phyloP scores from a whole-genome alignment of 2,888 invertebrate species.

The Acrobasis repandana region DNA sequence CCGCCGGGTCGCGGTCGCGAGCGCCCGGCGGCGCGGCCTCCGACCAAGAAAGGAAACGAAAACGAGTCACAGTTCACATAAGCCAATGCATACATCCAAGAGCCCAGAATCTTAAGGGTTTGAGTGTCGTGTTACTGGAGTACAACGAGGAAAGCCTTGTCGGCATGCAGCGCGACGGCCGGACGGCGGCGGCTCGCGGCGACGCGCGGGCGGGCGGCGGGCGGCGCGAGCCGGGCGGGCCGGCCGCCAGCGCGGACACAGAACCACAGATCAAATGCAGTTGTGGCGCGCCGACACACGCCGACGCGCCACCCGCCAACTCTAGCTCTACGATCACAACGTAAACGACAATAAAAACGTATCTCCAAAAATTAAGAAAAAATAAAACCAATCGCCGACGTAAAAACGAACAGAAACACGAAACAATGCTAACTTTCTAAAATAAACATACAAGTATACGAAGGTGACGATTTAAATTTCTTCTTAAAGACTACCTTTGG shows the following conservation, averaged over 20 bases:
- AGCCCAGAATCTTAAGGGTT: slow-evolving; percentile 83
- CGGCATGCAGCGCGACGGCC: slow-evolving; percentile 78
- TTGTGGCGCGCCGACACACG: slow-evolving; percentile 66
- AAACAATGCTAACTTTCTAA: slow-evolving; percentile 78
- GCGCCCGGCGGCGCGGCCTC: slow-evolving; percentile 66
- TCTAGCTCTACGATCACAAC: slow-evolving; percentile 80
- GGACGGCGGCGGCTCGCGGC: slow-evolving; percentile 52
- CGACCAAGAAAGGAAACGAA: slow-evolving; percentile 83
- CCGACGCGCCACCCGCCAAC: slow-evolving; percentile 75
- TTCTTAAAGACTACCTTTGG: slow-evolving; percentile 86
- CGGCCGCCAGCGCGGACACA: slow-evolving; percentile 71
- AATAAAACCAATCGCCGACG: slow-evolving; percentile 76
- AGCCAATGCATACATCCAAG: slow-evolving; percentile 83
- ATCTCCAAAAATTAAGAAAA: slow-evolving; percentile 63
- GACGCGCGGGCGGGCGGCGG: slow-evolving; percentile 31
- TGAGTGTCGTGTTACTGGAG: slow-evolving; percentile 76
- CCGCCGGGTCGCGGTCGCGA: slow-evolving; percentile 61
- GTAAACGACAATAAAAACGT: slow-evolving; percentile 72
- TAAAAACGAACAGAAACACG: slow-evolving; percentile 77
- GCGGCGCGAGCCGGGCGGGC: slow-evolving; percentile 40
- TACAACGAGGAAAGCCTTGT: slow-evolving; percentile 80
- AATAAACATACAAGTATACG: slow-evolving; percentile 82
- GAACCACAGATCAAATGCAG: slow-evolving; percentile 83
- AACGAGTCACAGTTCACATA: slow-evolving; percentile 83
- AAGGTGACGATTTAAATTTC: slow-evolving; percentile 83